Evolutionary conservation across 2,113 vertebrate species (phyloP), one percentile per base, ranked within the genome.

Genomic region (Erythrocercus mccallii): DNA sequence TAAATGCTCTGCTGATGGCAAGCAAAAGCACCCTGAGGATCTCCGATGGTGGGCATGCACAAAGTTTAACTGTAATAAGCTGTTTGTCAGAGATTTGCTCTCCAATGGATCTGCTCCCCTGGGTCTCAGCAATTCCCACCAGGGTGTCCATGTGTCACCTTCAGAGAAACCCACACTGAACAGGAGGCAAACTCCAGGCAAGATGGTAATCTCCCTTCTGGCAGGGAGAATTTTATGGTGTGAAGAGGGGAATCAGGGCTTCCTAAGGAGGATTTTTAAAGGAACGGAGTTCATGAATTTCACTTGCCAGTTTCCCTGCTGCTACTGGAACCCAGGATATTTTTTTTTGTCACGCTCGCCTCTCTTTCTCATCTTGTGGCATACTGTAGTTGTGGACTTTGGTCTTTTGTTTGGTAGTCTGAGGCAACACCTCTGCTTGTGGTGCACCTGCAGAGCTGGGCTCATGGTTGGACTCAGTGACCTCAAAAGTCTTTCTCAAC

Each of bases 1-100:
- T 95, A 96, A 97, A 70, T 50, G 81, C 8, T 3, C 53, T 77
- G 83, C 54, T 81, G 82, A 95, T 85, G 77, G 83, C 91, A 96
- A 97, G 81, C 4, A 20, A 88, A 95, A 91, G 71, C 93, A 93
- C 74, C 87, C 82, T 56, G 81, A 86, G 80, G 69, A 79, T 95
- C 71, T 96, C 78, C 60, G 47, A 70, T 85, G 93, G 71, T 92
- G 87, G 86, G 54, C 73, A 57, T 1, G 2, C n/a, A 48, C 68
- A 40, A 82, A 85, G 80, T 86, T 92, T 51, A 81, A 56, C 61
- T 69, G 81, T 35, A 18, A 14, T 65, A 37, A 85, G 88, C 73
- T 66, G 66, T 92, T 97, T 89, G 58, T 47, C 5, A 8, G 50
- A 68, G 72, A 30, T 82, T 91, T 68, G 57, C 19, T 78, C 58